Conservation (phyloP, 1,140 invertebrate species). For the Magallana angulata region DNA sequence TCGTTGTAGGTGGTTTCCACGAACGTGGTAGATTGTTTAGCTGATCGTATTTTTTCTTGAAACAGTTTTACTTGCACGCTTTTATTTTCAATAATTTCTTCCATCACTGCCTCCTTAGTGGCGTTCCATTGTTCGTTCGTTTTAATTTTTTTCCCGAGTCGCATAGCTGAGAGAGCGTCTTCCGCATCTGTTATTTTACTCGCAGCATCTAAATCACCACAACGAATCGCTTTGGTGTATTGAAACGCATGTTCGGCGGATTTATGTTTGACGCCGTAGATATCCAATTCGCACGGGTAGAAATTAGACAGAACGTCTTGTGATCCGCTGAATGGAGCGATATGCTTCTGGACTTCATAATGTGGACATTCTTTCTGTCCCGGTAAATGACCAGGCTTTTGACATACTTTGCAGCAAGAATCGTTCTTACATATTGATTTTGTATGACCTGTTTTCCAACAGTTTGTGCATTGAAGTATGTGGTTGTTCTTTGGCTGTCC, state of each 20-base stretch:
- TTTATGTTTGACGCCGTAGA: slow-evolving; percentile 2
- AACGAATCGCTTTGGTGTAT: not conserved
- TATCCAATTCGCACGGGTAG: not conserved
- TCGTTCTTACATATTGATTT: not conserved
- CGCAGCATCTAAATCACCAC: not conserved
- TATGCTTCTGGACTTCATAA: not conserved
- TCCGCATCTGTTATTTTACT: not conserved
- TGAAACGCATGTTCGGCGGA: not conserved
- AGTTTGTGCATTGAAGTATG: not conserved
- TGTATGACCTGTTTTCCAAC: not conserved
- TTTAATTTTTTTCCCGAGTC: not conserved
- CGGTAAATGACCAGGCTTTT: not conserved
- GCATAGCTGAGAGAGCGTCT: not conserved
- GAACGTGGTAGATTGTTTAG: not conserved
- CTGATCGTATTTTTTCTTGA: not conserved
- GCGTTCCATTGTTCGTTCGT: not conserved
- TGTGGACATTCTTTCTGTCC: not conserved
- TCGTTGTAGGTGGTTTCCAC: slow-evolving; percentile 2
- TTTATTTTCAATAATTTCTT: not conserved
- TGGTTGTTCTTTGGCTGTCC: not conserved
- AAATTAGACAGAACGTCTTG: slow-evolving; percentile 6
- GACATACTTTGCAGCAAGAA: not conserved
- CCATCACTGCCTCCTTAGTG: not conserved
- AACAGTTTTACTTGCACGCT: not conserved
- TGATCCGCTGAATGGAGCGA: not conserved